A percentile compares a stretch with the other conserved stretches of the same genome.
phyloP scores from a whole-genome alignment of 2,888 invertebrate genomes.

The Lapara coniferarum region DNA sequence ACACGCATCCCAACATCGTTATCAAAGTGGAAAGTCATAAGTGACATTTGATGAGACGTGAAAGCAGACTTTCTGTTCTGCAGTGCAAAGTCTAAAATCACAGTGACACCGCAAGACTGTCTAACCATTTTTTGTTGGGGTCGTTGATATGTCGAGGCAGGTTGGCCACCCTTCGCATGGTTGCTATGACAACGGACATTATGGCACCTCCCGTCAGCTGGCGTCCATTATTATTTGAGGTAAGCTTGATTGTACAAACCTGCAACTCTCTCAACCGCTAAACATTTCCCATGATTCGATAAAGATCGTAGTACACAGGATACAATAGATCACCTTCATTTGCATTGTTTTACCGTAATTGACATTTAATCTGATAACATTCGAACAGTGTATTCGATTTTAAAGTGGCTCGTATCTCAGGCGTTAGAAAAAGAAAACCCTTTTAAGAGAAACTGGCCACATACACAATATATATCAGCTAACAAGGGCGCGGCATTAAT shows the following conservation, averaged over 20 bases:
- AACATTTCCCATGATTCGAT: constrained; percentile 63
- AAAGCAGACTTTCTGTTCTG: constrained; percentile 65
- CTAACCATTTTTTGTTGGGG: constrained; percentile 64
- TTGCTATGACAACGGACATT: constrained; percentile 76
- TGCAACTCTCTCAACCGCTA: constrained; percentile 36
- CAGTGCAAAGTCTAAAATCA: constrained; percentile 69
- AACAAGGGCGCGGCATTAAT: constrained; percentile 72
- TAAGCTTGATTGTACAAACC: constrained; percentile 57
- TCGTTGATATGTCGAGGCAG: constrained; percentile 71
- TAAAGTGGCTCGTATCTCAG: constrained; percentile 30
- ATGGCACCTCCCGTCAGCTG: constrained; percentile 83
- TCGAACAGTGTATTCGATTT: constrained; percentile 25
- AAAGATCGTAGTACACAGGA: constrained; percentile 59
- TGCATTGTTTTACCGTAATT: constrained; percentile 59
- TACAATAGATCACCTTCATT: constrained; percentile 54
- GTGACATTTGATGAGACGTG: constrained; percentile 57
- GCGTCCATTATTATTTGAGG: constrained; percentile 75
- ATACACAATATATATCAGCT: constrained; percentile 62
- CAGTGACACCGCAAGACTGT: constrained; percentile 55
- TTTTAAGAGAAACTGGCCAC: constrained; percentile 56
- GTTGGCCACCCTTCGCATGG: constrained; percentile 80
- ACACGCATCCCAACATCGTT: constrained; percentile 72
- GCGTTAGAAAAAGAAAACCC: constrained; percentile 32
- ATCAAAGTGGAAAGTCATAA: constrained; percentile 65
- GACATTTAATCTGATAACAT: constrained; percentile 49